Evolutionary conservation across 2,888 invertebrate species (phyloP).

Genomic region (Mystacides longicornis): DNA sequence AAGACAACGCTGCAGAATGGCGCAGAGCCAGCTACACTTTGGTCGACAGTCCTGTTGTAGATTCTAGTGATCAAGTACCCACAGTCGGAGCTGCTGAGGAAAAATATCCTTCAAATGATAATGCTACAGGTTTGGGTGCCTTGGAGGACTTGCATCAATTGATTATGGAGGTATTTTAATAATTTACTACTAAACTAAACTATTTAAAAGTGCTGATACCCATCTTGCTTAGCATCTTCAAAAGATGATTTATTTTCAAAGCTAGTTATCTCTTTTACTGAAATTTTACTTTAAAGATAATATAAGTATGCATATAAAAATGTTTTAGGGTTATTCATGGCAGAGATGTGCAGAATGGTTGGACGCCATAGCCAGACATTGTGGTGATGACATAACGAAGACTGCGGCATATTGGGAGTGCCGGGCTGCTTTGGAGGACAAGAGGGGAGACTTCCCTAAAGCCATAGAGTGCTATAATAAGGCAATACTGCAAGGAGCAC

Average conservation of each 20-base stretch:
- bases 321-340: constrained; percentile 48
- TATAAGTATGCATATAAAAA: too few relatives aligned
- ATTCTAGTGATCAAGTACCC: not conserved
- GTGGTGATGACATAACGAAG: constrained; percentile 38
- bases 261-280: too few relatives aligned
- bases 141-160: constrained; percentile 47
- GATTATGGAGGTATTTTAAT: constrained; percentile 41
- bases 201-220: too few relatives aligned
- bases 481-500: constrained; percentile 50
- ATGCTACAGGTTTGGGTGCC: constrained; percentile 35
- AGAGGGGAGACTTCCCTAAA: constrained; percentile 45
- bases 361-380: constrained; percentile 39
- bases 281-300: too few relatives aligned
- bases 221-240: too few relatives aligned
- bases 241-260: too few relatives aligned
- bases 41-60: constrained; percentile 33
- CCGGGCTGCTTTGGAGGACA: constrained; percentile 49
- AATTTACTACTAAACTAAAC: not conserved
- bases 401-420: constrained; percentile 54
- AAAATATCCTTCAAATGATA: not conserved
- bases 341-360: constrained; percentile 52
- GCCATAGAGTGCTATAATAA: constrained; percentile 54
- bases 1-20: constrained; percentile 26
- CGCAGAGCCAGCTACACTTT: constrained; percentile 27
- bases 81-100: not conserved